Base-by-base conservation (phyloP, 2,888 invertebrate genomes). In the Leptopilina syphax region DNA sequence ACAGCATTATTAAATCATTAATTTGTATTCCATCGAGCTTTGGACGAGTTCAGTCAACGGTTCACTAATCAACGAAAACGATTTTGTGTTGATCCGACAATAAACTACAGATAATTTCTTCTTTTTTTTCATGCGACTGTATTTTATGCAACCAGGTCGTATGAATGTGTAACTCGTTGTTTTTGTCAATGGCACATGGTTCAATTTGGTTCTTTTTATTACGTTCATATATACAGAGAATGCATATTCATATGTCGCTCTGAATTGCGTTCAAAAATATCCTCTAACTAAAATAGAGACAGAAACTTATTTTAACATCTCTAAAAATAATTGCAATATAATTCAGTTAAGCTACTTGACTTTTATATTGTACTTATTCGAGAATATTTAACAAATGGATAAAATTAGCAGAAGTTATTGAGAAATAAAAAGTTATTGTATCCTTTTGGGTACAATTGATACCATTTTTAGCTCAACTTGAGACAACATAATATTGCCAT, bases 1-100 rank as follows among this genome's bases (percentile, higher is more conserved):
- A 80, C 78, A 85, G 82, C 85, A 87, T 88, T 88, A 88, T 88
- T 87, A 86, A 86, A 86, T 87, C 87, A 88, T 88, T 87, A 86
- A 87, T 87, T 86, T 83, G 84, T 83, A 84, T 86, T 87, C 85
- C 84, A 73, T 73, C 13, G 73, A 73, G 73, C 73, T 73, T 73
- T 57, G 34, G n/a, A 34, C 50, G 50, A 57, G 54, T 73, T 9
- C n/a, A 9, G 9, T n/a, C 27, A 73, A 34, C n/a, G 34, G 73
- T 73, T 73, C 73, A 73, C 57, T 73, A 73, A 73, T 73, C 54
- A 73, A 73, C 34, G 73, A 34, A 34, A 73, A 57, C 73, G 34
- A 9, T 41, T 27, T 12, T 50, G 54, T 67, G 68, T 73, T 73
- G 73, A 73, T 73, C 73, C 57, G 34, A 73, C 73, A 73, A 73